Percentiles rank a stretch among this genome's conserved stretches.
phyloP scores from a whole-genome alignment of 2,797 vertebrate species.

The Acrocephalus scirpaceus region DNA sequence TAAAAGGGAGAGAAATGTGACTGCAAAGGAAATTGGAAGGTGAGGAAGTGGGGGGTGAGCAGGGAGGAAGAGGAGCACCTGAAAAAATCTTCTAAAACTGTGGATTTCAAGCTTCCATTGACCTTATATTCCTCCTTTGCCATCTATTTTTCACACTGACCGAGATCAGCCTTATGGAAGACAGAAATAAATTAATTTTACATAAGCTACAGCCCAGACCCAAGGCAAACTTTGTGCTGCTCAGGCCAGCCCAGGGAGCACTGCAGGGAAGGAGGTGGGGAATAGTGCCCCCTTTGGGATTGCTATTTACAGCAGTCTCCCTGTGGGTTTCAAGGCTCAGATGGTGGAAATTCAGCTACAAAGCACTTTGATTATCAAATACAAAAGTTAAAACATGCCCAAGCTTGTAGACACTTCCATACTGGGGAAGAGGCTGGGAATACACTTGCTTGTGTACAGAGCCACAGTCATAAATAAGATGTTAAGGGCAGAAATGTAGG shows the following conservation, averaged over 20 bases:
- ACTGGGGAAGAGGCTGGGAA: neutral
- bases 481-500: neutral
- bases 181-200: neutral
- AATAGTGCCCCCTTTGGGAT: neutral
- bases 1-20: neutral
- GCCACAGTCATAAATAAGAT: neutral
- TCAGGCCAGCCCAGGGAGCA: neutral
- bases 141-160: neutral
- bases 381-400: neutral
- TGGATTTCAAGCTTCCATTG: neutral
- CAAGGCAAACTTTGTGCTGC: neutral
- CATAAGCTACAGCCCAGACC: neutral
- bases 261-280: neutral
- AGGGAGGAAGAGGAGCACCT: neutral
- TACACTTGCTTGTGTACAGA: fast-evolving
- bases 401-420: neutral
- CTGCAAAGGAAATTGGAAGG: neutral
- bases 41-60: neutral
- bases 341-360: neutral
- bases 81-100: neutral
- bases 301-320: neutral
- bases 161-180: neutral
- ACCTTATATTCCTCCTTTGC: neutral
- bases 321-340: neutral
- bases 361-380: neutral